Base-by-base conservation (phyloP, 2,888 invertebrate genomes). In the Entomobrya proxima region DNA sequence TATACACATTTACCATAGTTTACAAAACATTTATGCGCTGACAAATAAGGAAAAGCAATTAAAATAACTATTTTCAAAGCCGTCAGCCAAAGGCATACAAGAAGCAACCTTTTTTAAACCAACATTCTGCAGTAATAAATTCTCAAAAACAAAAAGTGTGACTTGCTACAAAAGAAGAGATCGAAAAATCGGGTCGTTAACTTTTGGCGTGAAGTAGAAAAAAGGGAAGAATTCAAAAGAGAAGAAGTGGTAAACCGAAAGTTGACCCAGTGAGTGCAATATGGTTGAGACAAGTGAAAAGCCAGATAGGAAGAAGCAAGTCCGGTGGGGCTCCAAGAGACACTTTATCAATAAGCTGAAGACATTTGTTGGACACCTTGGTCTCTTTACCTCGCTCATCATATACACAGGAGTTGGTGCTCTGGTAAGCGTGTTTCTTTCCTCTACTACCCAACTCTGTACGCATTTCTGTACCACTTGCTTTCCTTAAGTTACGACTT, bases 371-470 rank as follows among this genome's bases (percentile, higher is more conserved):
- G 95, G 95, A 83, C 96, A 96, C 90, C 92, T 95, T 77, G 96
- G 96, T 64, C 93, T 96, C 87, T 93, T 96, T 87, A 93, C 96
- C 69, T 94, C 95, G 0, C 93, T 96, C 79, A 95, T 95, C 93
- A 92, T 95, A 84, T 96, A 96, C 91, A 96, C 96, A 0, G 95
- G 94, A 37, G 94, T 95, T 74, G 96, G 96, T 78, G 96, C 96
- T 89, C 92, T 95, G 94, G 96, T 96, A 89, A 90, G 85, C 64
- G 52, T 55, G n/a, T n/a, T n/a, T n/a, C n/a, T n/a, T n/a, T n/a
- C n/a, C n/a, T n/a, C n/a, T n/a, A n/a, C n/a, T n/a, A n/a, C n/a
- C n/a, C n/a, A n/a, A n/a, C n/a, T n/a, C n/a, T n/a, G n/a, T n/a
- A n/a, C 44, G 44, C 13, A 44, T 44, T 44, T 44, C 44, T 13